phyloP scores from a whole-genome alignment of 92 coral and sea anemone species.

The Desmophyllum pertusum region DNA sequence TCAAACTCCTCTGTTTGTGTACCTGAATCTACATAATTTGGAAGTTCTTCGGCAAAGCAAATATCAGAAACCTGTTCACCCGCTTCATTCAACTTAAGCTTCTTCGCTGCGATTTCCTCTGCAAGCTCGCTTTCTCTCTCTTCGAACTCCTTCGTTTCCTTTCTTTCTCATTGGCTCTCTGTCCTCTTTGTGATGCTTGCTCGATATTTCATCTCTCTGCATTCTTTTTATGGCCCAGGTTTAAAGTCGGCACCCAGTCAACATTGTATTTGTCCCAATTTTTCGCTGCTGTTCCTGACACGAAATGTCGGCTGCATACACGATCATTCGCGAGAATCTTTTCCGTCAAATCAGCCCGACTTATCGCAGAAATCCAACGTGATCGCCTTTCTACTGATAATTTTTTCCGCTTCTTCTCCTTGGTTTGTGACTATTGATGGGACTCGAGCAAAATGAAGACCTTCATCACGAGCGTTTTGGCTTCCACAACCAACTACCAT shows the following conservation, averaged over 20 bases:
- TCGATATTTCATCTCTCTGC: not conserved
- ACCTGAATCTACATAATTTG: slow-evolving; percentile 14
- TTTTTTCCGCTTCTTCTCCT: too few species aligned
- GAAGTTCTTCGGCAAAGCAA: slow-evolving; percentile 5
- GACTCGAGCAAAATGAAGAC: slow-evolving; percentile 26
- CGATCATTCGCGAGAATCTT: slow-evolving; percentile 29
- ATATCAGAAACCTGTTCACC: slow-evolving; percentile 9
- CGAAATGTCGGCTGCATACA: slow-evolving; percentile 38
- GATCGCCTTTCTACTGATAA: slow-evolving; percentile 5
- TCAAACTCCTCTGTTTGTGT: slow-evolving; percentile 49
- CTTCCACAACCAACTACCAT: too few species aligned
- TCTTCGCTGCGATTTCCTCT: slow-evolving; percentile 14
- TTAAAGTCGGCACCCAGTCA: slow-evolving; percentile 32
- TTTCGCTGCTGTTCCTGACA: too few species aligned
- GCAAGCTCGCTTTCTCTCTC: slow-evolving; percentile 15
- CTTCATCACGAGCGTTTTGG: too few species aligned
- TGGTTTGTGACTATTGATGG: slow-evolving; percentile 38
- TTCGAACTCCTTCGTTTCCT: slow-evolving; percentile 1
- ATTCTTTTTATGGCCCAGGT: slow-evolving; percentile 29
- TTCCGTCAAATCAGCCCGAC: slow-evolving; percentile 12
- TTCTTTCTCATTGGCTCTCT: slow-evolving; percentile 26
- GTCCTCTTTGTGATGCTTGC: slow-evolving; percentile 14
- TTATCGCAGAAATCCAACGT: slow-evolving; percentile 42
- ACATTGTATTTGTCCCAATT: slow-evolving; percentile 34
- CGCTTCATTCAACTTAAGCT: not conserved